Base-by-base conservation (phyloP, 2,113 vertebrate genomes). In the Sander lucioperca region DNA sequence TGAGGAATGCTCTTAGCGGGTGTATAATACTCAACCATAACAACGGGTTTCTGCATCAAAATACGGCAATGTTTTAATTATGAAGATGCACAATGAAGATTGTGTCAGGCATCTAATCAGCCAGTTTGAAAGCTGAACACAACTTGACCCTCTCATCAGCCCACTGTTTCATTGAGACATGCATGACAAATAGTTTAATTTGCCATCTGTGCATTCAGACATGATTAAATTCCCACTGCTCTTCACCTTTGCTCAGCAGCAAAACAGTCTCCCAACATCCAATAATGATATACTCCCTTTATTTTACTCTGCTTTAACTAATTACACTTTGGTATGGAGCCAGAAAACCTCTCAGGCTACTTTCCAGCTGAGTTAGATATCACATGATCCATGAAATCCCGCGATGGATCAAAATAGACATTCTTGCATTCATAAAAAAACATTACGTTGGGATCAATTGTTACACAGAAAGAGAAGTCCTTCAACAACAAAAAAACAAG, bases 111-210 rank as follows among this genome's bases (percentile, higher is more conserved):
- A 80, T 84, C 25, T 47, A 86, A 86, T 79, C 48, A 90, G 69
- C 23, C 45, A 9, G 21, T 65, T 36, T 69, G 39, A 47, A 74
- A 45, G 39, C 74, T 43, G 64, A 65, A 61, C 67, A 88, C 33
- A 13, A 23, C n/a, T 57, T 68, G 70, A 87, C 70, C 68, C 58
- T 65, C 62, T 76, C 66, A 71, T 33, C n/a, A 23, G 23, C 70
- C 21, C 5, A 56, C 23, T 11, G 54, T 75, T 75, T 66, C 56
- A 45, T 6, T 27, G 70, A 56, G 36, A 51, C 43, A 25, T 77
- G 10, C 45, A 11, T 85, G 83, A 86, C 74, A 65, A 83, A 89
- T 50, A 30, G 61, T 39, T 88, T 84, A 12, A 88, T 90, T 80
- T 88, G 62, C 70, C 45, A 70, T 73, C 62, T 39, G 75, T 69